Evolutionary conservation across 1,140 invertebrate genomes (phyloP).

Genomic region (Bombus consobrinus): DNA sequence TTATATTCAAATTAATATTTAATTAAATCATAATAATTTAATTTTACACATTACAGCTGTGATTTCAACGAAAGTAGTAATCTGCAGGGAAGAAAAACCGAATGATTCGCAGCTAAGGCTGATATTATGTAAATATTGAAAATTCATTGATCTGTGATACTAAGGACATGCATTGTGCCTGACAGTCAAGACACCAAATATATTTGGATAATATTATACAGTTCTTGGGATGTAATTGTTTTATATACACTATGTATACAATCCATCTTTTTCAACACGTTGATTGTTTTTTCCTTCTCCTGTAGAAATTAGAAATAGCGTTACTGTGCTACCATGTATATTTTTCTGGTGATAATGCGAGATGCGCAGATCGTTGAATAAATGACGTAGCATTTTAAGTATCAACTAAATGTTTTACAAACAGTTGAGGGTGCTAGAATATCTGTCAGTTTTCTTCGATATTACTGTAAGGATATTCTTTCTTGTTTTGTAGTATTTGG

Average conservation of each 20-base stretch:
- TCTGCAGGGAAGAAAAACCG: background rate
- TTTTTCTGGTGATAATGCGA: conserved; percentile 1
- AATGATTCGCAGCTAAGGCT: conserved; percentile 23
- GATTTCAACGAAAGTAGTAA: conserved; percentile 33
- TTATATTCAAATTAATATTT: background rate
- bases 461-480: conserved; percentile 3
- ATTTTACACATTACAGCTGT: conserved; percentile 61
- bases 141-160: conserved; percentile 73
- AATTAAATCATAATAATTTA: background rate
- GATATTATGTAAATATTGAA: conserved; percentile 52
- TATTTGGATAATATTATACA: conserved; percentile 52
- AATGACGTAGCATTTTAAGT: background rate
- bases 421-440: conserved; percentile 26
- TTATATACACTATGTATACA: conserved; percentile 39
- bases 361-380: conserved; percentile 25
- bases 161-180: conserved; percentile 49
- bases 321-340: background rate
- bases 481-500: conserved; percentile 11
- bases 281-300: conserved; percentile 23
- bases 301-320: conserved; percentile 23
- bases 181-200: conserved; percentile 50
- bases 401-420: background rate
- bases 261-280: conserved; percentile 7
- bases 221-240: conserved; percentile 40
- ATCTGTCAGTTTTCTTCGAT: background rate